Base-by-base conservation (phyloP, 2,113 vertebrate genomes). In the Plestiodon gilberti region DNA sequence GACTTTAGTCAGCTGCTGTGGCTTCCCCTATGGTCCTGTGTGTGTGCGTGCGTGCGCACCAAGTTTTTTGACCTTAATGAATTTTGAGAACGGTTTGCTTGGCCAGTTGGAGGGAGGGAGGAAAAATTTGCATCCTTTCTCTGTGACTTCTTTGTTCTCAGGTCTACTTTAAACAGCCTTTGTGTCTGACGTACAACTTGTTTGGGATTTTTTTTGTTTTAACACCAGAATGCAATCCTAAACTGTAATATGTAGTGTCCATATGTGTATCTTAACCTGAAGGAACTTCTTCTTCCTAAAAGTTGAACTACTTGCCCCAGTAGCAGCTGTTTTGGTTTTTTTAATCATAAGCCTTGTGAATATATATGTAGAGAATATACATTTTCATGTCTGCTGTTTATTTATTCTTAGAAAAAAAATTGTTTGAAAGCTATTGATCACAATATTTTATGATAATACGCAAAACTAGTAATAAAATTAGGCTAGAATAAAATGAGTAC, bases 261-360 rank as follows among this genome's bases (percentile, higher is more conserved):
- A 83, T 43, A 0, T 90, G 81, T 78, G 4, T 75, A 25, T 80
- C 25, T 67, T 43, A 40, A 81, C 75, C 6, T 0, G 89, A 87
- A 88, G 74, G 52, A 35, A 65, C 10, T 61, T 35, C 33, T 48
- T 43, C 25, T 30, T 2, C 3, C 1, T 65, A 3, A 55, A 20
- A 23, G 61, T 25, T 59, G 90, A 91, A 83, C 75, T 83, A 87
- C 87, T 62, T 8, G 84, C 79, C 73, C 30, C 2, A 0, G 0
- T 52, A 78, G 62, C 69, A 78, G 48, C 78, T 35, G 0, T 33
- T 6, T 57, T 61, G 48, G 78, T 94, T 64, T 87, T 91, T 89
- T 96, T 97, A 96, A 95, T 95, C 96, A 96, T 93, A 57, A 62
- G 90, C 57, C 93, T 90, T 81, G 76, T 87, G 83, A 94, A 78